Evolutionary conservation across 2,888 invertebrate genomes (phyloP), one percentile per base, ranked within the genome.

Genomic region (Cerastoderma edule): DNA sequence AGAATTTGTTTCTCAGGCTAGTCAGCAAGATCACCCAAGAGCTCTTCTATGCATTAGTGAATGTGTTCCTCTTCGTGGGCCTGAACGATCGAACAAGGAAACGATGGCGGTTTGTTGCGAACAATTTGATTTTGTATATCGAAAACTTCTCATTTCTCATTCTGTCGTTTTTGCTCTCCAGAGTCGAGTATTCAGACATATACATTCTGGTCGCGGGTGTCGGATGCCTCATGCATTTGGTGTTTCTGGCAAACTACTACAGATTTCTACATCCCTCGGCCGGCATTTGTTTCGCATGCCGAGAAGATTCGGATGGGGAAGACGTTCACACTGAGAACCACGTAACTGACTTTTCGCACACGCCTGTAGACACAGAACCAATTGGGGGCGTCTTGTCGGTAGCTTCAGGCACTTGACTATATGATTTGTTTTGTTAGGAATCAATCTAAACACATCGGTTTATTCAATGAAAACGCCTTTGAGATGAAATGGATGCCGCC

Each of bases 51-150:
- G 35, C 60, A 24, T 19, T 60, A 13, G 60, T 60, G 24, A 60
- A 60, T 60, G 24, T 60, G 24, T 32, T 60, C 16, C 22, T 60
- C 22, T 60, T 60, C 16, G 60, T 39, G 10, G 60, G 39, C 33
- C 24, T 60, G 27, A 60, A 60, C n/a, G 60, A 60, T 60, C 60
- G 60, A 4, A 60, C 60, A 3, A 19, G 39, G 4, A 60, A 60
- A 39, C n/a, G 27, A 39, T 60, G 60, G 60, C 28, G 60, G 8
- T 39, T 60, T 24, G 4, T 60, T 6, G 27, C 60, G 10, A 60
- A 60, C 39, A 39, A 39, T 33, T 13, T 60, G 22, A 32, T 60
- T 13, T 19, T 60, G 22, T 60, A 39, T 33, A 13, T 33, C 1
- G 60, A 60, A 60, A 60, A 60, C 27, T 39, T 60, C 24, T 3